Base-by-base conservation (phyloP, 2,888 invertebrate species). In the Oscheius sp. region DNA sequence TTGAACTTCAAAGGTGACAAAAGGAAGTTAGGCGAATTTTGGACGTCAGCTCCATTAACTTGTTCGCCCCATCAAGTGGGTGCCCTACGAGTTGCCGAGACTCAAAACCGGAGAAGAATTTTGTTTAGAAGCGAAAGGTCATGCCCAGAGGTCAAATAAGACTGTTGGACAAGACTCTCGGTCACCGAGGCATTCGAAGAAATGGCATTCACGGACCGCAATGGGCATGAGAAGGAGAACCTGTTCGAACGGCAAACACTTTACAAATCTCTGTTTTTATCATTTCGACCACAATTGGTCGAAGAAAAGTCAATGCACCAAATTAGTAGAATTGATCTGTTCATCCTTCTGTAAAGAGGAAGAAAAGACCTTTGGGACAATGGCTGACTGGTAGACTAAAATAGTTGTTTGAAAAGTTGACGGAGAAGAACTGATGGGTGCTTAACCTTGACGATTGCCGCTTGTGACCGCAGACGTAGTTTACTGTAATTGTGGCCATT, bases 191-290 rank as follows among this genome's bases (percentile, higher is more conserved):
- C 55, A 55, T 55, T 31, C 33, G 55, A 61, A 61, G 61, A 61
- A 61, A 61, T 61, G 61, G 61, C 61, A 61, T 61, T 61, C 61
- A 29, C 61, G 61, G 61, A 61, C 61, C 45, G 61, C 61, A 46
- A 61, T 45, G 45, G 45, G 61, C 15, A 20, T 27, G 61, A 61
- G 57, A 33, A n/a, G 17, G 57, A 57, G 25, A 61, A 65, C 65
- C 65, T 65, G 65, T 65, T 65, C 52, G 52, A 33, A 17, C 25
- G 25, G n/a, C 39, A 39, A 37, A 65, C 52, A 65, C 52, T 52
- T 45, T 61, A 45, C 45, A 57, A 42, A 46, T 45, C 46, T 55
- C 66, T 66, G 55, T 57, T 66, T 66, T 57, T 66, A 45, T 66
- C 66, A 61, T 20, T 29, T 29, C 45, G 61, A 45, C 61, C 61